A percentile compares a stretch with the other conserved stretches of the same genome.
These are phyloP conservation scores for Arctia plantaginis DNA, from an alignment of 2,888 invertebrate species.

Conservation along the genomic window DNA sequence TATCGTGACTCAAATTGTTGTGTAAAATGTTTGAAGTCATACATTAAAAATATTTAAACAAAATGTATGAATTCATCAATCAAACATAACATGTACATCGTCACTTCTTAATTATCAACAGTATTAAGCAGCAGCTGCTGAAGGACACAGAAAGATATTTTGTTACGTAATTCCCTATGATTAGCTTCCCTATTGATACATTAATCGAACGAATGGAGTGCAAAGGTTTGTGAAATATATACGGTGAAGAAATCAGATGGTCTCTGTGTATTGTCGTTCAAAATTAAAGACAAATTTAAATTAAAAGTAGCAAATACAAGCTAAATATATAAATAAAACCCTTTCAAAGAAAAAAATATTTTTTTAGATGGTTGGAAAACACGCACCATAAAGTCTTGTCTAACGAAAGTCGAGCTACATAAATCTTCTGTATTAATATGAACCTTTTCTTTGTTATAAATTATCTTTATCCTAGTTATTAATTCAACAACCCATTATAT, in stretches of 20 bases:
- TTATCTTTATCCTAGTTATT: conserved; percentile 58
- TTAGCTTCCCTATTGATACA: neutral
- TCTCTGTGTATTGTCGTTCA: neutral
- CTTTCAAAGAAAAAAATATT: neutral
- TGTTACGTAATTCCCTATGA: neutral
- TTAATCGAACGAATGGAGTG: neutral
- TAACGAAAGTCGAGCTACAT: conserved; percentile 35
- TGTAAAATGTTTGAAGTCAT: neutral
- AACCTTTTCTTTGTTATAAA: conserved; percentile 47
- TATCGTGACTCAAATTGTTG: too few species aligned
- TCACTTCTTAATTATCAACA: neutral
- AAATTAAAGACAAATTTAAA: neutral
- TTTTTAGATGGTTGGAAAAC: neutral
- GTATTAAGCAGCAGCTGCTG: too few species aligned
- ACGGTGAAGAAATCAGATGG: neutral
- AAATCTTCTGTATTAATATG: conserved; percentile 46
- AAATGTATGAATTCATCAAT: neutral
- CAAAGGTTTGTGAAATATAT: neutral
- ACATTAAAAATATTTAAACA: too few species aligned
- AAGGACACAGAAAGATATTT: neutral
- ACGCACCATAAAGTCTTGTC: conserved; percentile 23
- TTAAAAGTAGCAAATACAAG: neutral
- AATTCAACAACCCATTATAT: conserved; percentile 65
- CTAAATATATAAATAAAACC: neutral
- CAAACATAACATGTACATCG: neutral